Percentiles rank a stretch among this genome's conserved stretches.
Evolutionary conservation across 2,113 vertebrate genomes (phyloP).

Genomic region (Chrysemys picta): DNA sequence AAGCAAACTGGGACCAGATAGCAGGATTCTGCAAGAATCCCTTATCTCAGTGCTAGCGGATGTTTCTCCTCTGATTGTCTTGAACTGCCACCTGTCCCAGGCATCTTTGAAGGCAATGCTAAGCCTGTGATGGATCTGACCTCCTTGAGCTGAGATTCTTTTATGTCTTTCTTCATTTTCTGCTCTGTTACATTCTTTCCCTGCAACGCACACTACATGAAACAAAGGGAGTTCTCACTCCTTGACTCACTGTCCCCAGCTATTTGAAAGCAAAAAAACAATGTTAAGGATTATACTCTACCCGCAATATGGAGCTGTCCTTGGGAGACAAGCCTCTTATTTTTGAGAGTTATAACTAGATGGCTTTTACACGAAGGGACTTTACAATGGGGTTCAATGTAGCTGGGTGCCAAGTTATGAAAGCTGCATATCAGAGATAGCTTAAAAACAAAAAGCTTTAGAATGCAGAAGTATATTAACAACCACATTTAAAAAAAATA

Average conservation of each 20-base stretch:
- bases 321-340: conserved; percentile 83
- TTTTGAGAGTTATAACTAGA: conserved; percentile 80
- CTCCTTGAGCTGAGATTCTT: conserved; percentile 96
- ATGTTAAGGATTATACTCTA: conserved; percentile 82
- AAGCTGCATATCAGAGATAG: conserved; percentile 83
- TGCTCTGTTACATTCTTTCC: conserved; percentile 90
- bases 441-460: conserved; percentile 72
- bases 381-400: conserved; percentile 73
- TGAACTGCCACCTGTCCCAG: conserved; percentile 99
- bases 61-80: conserved; percentile 95
- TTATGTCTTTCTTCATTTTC: conserved; percentile 99
- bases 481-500: conserved; percentile 61
- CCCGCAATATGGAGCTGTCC: conserved; percentile 75
- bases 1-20: conserved; percentile 89
- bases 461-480: conserved; percentile 70
- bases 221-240: conserved; percentile 86
- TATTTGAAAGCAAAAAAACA: conserved; percentile 86
- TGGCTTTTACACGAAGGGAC: conserved; percentile 62
- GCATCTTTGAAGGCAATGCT: conserved; percentile 97
- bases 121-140: conserved; percentile 98
- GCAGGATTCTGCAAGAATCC: conserved; percentile 88
- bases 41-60: conserved; percentile 94
- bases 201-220: conserved; percentile 80
- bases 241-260: conserved; percentile 84
- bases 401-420: conserved; percentile 75